Base-by-base conservation (phyloP, 2,888 invertebrate genomes). In the Campoplex nolae region DNA sequence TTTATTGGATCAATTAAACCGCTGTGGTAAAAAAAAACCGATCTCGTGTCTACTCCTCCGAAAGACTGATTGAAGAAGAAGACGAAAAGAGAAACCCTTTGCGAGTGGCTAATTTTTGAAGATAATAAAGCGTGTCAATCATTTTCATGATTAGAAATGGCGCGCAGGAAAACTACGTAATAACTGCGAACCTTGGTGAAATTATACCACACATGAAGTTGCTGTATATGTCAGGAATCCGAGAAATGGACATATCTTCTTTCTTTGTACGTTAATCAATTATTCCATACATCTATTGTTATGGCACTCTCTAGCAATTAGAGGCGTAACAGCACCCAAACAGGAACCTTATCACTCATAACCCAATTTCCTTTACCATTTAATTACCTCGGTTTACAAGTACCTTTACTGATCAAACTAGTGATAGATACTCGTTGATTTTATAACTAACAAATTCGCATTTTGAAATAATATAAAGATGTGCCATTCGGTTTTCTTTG, bases 401-500 rank as follows among this genome's bases (percentile, higher is more conserved):
- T 65, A 78, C 35, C 62, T 83, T 85, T 48, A 42, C 77, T 51
- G 74, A 58, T 42, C 51, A 68, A 58, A 77, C 56, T 68, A 71
- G 76, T 82, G 81, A 82, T 83, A 82, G 87, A 58, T 84, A 85
- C 80, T 75, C 85, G 85, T 87, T 87, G 93, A 92, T 93, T 93
- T 92, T 93, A 92, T 92, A 93, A 93, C 92, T 91, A 92, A 91
- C 92, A 93, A 93, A 93, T 93, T 93, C 92, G 86, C 88, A 38
- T 38, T 38, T 88, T 89, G 48, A 38, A 38, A 56, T 42, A 45
- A 45, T 16, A 92, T 90, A 92, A 93, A 93, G 92, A 93, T 93
- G 92, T 91, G 88, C 88, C 65, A 11, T 32, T 32, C 32, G 51
- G 70, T 68, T 80, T 82, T 81, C 70, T 73, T 80, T 54, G 42